Conservation (phyloP, 2,113 vertebrate genomes). For the Microcebus griseorufus region DNA sequence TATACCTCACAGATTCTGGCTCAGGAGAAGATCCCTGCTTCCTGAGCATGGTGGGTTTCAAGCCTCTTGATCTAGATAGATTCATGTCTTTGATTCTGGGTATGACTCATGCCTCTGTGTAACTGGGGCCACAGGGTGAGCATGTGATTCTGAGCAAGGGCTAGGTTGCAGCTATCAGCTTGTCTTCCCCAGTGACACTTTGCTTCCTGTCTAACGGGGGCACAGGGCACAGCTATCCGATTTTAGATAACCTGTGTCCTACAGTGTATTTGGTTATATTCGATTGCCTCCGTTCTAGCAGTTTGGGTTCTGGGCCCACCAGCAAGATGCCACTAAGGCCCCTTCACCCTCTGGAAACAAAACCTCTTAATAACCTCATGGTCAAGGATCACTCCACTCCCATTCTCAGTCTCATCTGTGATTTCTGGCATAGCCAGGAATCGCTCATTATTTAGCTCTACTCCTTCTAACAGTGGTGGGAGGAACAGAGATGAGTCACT, state of each 20-base stretch:
- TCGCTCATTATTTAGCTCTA: not conserved
- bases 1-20: not conserved
- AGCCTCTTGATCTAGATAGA: conserved; percentile 49
- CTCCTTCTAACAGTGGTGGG: not conserved
- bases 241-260: not conserved
- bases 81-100: conserved; percentile 42
- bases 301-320: not conserved
- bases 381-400: not conserved
- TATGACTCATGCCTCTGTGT: conserved; percentile 47
- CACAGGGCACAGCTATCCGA: not conserved
- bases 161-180: not conserved
- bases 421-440: not conserved
- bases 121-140: not conserved
- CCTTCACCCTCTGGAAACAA: not conserved
- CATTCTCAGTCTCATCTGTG: not conserved
- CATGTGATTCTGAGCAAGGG: conserved; percentile 41
- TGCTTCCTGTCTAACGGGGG: conserved; percentile 55
- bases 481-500: not conserved
- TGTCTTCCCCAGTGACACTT: not conserved
- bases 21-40: not conserved
- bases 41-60: not conserved
- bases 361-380: not conserved
- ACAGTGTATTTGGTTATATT: not conserved
- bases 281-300: not conserved
- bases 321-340: not conserved